Evolutionary conservation across 2,113 vertebrate genomes (phyloP).

Genomic region (Naja naja): DNA sequence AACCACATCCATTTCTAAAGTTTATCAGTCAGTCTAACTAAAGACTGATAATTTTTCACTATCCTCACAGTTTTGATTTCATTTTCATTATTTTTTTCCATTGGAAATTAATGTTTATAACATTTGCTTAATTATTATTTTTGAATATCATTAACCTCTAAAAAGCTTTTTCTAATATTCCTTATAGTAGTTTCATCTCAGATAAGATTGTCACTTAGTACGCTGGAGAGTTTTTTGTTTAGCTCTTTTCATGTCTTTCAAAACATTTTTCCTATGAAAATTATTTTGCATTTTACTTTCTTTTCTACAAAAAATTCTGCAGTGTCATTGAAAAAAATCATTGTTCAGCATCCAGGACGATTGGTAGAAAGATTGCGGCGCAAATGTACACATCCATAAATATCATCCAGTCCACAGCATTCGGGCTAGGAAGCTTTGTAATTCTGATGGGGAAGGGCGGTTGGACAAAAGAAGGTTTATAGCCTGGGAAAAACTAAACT

Average conservation of each 20-base stretch:
- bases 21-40: neutral
- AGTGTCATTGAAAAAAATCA: neutral
- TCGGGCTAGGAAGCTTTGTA: neutral
- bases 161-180: neutral
- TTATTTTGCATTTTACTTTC: neutral
- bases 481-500: neutral
- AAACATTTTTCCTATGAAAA: neutral
- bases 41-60: neutral
- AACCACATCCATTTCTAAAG: neutral
- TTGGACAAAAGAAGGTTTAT: too few relatives aligned
- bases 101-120: neutral
- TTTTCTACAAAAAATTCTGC: neutral
- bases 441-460: neutral
- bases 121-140: neutral
- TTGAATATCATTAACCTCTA: neutral
- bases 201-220: neutral
- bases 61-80: neutral
- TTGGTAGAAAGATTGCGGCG: rapidly evolving
- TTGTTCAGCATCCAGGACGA: neutral
- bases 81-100: neutral
- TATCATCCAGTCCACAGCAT: neutral
- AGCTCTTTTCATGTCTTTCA: neutral
- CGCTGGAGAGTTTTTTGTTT: neutral
- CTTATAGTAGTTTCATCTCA: neutral
- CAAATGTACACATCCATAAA: neutral